phyloP scores from a whole-genome alignment of 2,797 vertebrate genomes.

The Neosilurus mollespiculum region DNA sequence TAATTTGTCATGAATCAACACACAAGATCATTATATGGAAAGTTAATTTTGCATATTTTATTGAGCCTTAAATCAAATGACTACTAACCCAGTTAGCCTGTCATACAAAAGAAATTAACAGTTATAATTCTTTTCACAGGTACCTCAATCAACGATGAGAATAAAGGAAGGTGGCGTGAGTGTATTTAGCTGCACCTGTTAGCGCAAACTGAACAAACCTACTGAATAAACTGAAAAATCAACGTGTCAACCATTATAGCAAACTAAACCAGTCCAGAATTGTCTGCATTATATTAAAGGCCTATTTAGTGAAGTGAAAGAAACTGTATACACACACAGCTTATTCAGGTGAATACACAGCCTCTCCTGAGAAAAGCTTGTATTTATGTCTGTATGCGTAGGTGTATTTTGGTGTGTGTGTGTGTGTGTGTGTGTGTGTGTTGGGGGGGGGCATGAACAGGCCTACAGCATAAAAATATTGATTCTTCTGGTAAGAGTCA shows the following conservation, averaged over 20 bases:
- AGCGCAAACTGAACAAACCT: background rate
- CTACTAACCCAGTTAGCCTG: background rate
- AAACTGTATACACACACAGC: background rate
- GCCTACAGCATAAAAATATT: constrained; percentile 28
- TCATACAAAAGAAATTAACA: background rate
- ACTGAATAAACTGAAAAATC: constrained; percentile 15
- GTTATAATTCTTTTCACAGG: background rate
- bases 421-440: constrained; percentile 16
- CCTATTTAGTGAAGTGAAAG: constrained; percentile 30
- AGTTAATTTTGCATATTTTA: background rate
- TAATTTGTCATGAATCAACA: background rate
- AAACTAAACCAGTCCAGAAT: constrained; percentile 36
- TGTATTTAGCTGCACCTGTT: background rate
- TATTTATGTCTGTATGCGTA: constrained; percentile 34
- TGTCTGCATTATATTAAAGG: constrained; percentile 31
- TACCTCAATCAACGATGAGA: background rate
- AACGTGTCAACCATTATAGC: constrained; percentile 13
- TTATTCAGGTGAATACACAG: constrained; percentile 36
- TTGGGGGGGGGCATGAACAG: constrained; percentile 17
- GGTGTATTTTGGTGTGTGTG: constrained; percentile 22
- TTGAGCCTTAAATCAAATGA: background rate
- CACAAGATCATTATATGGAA: background rate
- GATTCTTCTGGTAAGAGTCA: constrained; percentile 42
- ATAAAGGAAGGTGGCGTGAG: background rate
- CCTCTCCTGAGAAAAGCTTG: constrained; percentile 24